Percentiles rank a stretch among this genome's conserved stretches.
Evolutionary conservation across 2,888 invertebrate genomes (phyloP).

Genomic region (Cylindroiulus punctatus): DNA sequence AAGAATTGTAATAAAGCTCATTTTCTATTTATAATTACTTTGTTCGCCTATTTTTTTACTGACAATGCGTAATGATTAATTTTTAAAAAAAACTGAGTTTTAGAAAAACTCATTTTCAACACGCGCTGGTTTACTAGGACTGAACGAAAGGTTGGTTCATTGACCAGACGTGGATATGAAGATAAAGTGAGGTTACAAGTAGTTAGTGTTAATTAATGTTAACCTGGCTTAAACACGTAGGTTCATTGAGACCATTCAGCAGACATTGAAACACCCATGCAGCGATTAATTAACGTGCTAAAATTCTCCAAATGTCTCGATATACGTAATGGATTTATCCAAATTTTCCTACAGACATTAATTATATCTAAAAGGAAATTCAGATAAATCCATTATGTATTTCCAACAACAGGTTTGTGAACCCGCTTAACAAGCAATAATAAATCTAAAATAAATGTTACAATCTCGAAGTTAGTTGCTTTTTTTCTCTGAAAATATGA

Average conservation of each 20-base stretch:
- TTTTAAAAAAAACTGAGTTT: neutral
- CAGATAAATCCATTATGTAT: too few species aligned
- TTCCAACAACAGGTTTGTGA: neutral
- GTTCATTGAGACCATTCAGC: neutral
- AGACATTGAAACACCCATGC: neutral
- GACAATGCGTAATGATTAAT: neutral
- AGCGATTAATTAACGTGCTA: neutral
- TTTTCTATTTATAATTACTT: constrained; percentile 35
- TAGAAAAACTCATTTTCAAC: neutral
- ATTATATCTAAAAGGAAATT: too few species aligned
- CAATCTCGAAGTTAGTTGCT: neutral
- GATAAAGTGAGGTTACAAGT: neutral
- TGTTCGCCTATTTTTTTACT: neutral
- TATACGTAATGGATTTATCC: too few species aligned
- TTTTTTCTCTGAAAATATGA: too few species aligned
- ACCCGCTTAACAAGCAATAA: neutral
- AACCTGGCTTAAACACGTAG: neutral
- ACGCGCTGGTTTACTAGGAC: neutral
- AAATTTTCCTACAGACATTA: too few species aligned
- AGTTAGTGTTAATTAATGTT: neutral
- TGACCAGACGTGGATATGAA: neutral
- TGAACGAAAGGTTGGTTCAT: neutral
- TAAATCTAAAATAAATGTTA: neutral
- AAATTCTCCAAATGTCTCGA: neutral
- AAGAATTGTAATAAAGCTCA: constrained; percentile 36